Base-by-base conservation (phyloP, 2,888 invertebrate genomes). In the Neoaliturus tenellus region DNA sequence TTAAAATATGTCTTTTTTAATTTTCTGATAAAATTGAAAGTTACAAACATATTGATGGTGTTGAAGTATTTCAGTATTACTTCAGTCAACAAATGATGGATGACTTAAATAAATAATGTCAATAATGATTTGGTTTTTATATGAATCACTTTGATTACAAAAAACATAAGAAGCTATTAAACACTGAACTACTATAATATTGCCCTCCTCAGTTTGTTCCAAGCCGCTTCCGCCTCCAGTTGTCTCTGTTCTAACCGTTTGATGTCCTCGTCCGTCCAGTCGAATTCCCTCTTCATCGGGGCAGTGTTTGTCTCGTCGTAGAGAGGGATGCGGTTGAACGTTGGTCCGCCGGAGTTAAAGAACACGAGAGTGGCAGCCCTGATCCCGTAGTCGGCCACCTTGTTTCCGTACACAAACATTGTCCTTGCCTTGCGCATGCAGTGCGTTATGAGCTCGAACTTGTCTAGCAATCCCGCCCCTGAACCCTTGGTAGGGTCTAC, bases 271-370 rank as follows among this genome's bases (percentile, higher is more conserved):
- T 81, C 81, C 12, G 81, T 81, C 81, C 81, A 81, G 31, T 71
- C 41, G 41, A 48, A 81, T 12, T 69, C 48, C 31, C 81, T 58
- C 67, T 81, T 81, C n/a, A 81, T n/a, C 14, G 69, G 81, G 20
- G 44, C 33, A 20, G 69, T 69, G 25, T 69, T 69, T 81, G 41
- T 71, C 41, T 81, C 81, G 14, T 81, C 44, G 62, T 81, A 67
- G 0, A 81, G 44, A 48, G 81, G 81, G 20, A 81, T 81, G 0
- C 81, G 81, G 8, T 41, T 67, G n/a, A 81, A 81, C 17, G 81
- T 81, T 48, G 81, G 81, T n/a, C 81, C 81, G n/a, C 81, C 81
- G 31, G 31, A 41, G 31, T 81, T 81, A 20, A 69, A 81, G n/a
- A 81, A 51, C 31, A 81, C 48, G 8, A 81, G 48, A 0, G 69